These are phyloP conservation scores for Cotesia chilonis DNA, from an alignment of 1,140 invertebrate species.

Conservation along the genomic window DNA sequence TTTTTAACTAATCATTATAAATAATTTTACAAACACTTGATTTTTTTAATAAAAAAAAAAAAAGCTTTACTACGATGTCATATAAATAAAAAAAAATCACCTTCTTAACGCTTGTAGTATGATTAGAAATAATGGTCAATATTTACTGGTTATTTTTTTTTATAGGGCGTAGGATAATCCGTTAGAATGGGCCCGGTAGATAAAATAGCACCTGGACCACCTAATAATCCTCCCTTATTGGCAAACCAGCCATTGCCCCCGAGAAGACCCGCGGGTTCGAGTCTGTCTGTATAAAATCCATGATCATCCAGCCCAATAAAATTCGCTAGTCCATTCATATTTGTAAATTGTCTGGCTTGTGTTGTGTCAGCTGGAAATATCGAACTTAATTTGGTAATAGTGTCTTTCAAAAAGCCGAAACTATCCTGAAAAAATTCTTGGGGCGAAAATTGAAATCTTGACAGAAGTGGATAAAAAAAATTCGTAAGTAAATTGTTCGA, in stretches of 20 bases:
- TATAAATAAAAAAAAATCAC: no score
- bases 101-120: neutral
- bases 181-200: slow-evolving; percentile 57
- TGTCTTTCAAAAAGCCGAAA: slow-evolving; percentile 41
- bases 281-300: slow-evolving; percentile 49
- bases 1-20: no score
- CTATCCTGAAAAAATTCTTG: slow-evolving; percentile 49
- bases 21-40: no score
- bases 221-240: slow-evolving; percentile 57
- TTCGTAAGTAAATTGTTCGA: slow-evolving; percentile 34
- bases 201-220: slow-evolving; percentile 54
- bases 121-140: neutral
- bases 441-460: slow-evolving; percentile 50
- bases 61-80: no score
- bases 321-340: slow-evolving; percentile 42
- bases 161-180: slow-evolving; percentile 57
- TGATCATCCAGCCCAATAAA: slow-evolving; percentile 45
- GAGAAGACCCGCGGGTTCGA: slow-evolving; percentile 54
- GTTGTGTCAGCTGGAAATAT: slow-evolving; percentile 22
- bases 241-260: slow-evolving; percentile 58
- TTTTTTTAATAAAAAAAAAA: no score
- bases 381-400: slow-evolving; percentile 39
- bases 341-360: slow-evolving; percentile 46
- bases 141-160: slow-evolving; percentile 42
- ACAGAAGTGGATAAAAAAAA: slow-evolving; percentile 36